Evolutionary conservation across 2,888 invertebrate species (phyloP).

Genomic region (Plagiodera versicolora): DNA sequence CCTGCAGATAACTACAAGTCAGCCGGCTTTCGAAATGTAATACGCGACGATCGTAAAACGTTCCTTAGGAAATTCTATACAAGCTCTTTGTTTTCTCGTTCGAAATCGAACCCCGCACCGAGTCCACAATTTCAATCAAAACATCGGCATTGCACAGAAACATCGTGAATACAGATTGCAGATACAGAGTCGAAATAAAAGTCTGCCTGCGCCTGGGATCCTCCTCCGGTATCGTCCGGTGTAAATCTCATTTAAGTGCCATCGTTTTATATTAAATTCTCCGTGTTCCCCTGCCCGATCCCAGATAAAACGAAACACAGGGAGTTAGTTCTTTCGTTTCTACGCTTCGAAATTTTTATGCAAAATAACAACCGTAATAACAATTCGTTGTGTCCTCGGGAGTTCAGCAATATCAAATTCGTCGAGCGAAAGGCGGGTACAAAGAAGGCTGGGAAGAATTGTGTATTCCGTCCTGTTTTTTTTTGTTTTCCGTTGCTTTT

Average conservation of each 20-base stretch:
- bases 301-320: constrained; percentile 12
- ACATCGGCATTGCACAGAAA: neutral
- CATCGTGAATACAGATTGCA: constrained; percentile 12
- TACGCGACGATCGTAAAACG: neutral
- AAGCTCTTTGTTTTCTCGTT: neutral
- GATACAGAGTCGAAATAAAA: constrained; percentile 5
- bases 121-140: constrained; percentile 5
- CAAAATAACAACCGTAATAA: constrained; percentile 23
- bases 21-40: neutral
- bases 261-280: constrained; percentile 15
- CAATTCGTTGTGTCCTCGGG: constrained; percentile 18
- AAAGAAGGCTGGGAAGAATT: constrained; percentile 2
- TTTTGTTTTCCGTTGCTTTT: constrained; percentile 7
- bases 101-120: constrained; percentile 1
- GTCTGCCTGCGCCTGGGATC: neutral
- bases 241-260: constrained; percentile 14
- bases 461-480: neutral
- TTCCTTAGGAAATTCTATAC: neutral
- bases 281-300: neutral
- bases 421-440: neutral
- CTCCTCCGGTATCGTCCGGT: constrained; percentile 11
- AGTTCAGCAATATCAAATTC: constrained; percentile 22
- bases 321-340: constrained; percentile 17
- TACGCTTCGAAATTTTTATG: constrained; percentile 19
- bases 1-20: too few species aligned